phyloP scores from a whole-genome alignment of 1,140 invertebrate species.

The Panagrolaimus sp. region DNA sequence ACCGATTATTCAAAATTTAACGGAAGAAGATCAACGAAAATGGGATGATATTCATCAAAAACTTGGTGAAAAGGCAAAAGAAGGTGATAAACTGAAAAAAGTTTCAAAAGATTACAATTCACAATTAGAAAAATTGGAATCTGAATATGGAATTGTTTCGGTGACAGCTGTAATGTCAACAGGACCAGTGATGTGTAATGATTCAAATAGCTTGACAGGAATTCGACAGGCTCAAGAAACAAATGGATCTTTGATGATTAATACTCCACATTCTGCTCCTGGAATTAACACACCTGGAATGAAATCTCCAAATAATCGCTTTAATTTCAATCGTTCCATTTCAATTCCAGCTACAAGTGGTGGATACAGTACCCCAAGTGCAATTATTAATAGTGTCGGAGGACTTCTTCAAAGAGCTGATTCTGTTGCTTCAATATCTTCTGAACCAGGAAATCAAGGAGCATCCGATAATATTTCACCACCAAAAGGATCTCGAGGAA shows the following conservation, averaged over 20 bases:
- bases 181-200: neutral
- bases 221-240: neutral
- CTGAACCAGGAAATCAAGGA: neutral
- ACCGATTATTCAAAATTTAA: neutral
- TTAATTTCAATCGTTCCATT: neutral
- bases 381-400: neutral
- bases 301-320: neutral
- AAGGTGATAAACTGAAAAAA: neutral
- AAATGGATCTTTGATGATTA: too few species aligned
- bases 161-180: neutral
- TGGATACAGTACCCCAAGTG: neutral
- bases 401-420: neutral
- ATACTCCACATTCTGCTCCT: too few species aligned
- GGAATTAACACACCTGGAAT: too few species aligned
- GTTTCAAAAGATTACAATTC: neutral
- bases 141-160: neutral
- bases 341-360: neutral
- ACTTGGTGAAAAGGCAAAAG: neutral
- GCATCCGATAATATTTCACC: conserved; percentile 26
- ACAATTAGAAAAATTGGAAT: neutral
- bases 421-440: conserved; percentile 42
- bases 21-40: neutral
- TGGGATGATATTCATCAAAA: neutral
- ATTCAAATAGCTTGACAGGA: neutral
- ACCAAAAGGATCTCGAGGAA: conserved; percentile 38